Evolutionary conservation across 2,797 vertebrate genomes (phyloP).

Genomic region (Sparus aurata): DNA sequence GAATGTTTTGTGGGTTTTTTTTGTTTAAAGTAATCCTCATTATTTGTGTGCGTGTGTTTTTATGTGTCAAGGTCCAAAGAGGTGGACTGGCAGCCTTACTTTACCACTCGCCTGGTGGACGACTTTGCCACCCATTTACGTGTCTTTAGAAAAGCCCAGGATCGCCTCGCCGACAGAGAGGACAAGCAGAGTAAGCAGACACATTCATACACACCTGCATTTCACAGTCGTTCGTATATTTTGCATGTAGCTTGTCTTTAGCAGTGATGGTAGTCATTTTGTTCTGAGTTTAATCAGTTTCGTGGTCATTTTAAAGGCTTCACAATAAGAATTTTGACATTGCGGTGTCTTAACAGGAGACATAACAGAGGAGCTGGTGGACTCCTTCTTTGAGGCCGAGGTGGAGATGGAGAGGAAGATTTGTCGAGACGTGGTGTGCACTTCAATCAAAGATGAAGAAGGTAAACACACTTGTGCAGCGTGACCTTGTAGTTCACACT

Average conservation of each 20-base stretch:
- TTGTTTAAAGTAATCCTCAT: conserved; percentile 33
- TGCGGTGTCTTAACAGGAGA: conserved; percentile 81
- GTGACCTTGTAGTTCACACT: conserved; percentile 1
- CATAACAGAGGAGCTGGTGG: conserved; percentile 93
- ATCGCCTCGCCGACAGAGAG: conserved; percentile 93
- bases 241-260: neutral
- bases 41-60: neutral
- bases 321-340: neutral
- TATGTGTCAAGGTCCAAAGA: conserved; percentile 87
- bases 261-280: neutral
- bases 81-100: conserved; percentile 99
- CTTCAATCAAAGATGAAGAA: conserved; percentile 97
- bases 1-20: neutral
- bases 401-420: conserved; percentile 98
- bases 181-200: conserved; percentile 91
- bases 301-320: neutral
- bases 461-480: conserved; percentile 78
- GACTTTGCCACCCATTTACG: conserved; percentile 98
- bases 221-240: neutral
- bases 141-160: conserved; percentile 98
- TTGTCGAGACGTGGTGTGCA: conserved; percentile 97
- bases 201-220: neutral
- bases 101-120: conserved; percentile 98
- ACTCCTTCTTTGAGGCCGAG: conserved; percentile 98
- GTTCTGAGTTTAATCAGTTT: neutral